A percentile compares a stretch with the other conserved stretches of the same genome.
These are phyloP conservation scores for Sinonovacula constricta DNA, from an alignment of 1,140 invertebrate genomes.

Conservation along the genomic window DNA sequence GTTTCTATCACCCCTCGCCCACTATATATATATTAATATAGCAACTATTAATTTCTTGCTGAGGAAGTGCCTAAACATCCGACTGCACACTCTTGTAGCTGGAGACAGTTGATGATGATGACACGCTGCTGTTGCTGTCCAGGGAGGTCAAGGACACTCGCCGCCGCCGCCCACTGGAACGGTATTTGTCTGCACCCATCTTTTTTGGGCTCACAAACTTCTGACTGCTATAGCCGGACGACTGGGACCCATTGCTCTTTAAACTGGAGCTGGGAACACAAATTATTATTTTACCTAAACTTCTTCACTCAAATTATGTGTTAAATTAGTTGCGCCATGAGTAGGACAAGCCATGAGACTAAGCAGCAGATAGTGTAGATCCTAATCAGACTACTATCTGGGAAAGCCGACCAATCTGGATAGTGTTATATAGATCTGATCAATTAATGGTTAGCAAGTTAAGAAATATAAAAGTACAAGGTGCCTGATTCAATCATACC, in stretches of 20 bases:
- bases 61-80: too few relatives aligned
- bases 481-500: neutral
- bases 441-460: too few relatives aligned
- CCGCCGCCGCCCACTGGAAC: slow-evolving; percentile 28
- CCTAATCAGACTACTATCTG: too few relatives aligned
- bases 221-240: slow-evolving; percentile 55
- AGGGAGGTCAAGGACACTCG: slow-evolving; percentile 68
- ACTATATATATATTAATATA: too few relatives aligned
- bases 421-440: too few relatives aligned
- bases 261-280: neutral
- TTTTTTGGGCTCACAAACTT: slow-evolving; percentile 43
- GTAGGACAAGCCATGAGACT: neutral
- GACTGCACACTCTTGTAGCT: slow-evolving; percentile 29
- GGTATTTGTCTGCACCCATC: slow-evolving; percentile 20
- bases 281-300: neutral
- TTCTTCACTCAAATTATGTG: neutral
- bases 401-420: too few relatives aligned
- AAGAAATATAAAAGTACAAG: neutral
- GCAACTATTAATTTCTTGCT: too few relatives aligned
- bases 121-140: slow-evolving; percentile 65
- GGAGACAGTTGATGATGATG: slow-evolving; percentile 42
- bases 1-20: too few relatives aligned
- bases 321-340: neutral
- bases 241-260: slow-evolving; percentile 20
- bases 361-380: neutral